Conservation (phyloP, 2,113 vertebrate species). For the Hemichromis elongatus region DNA sequence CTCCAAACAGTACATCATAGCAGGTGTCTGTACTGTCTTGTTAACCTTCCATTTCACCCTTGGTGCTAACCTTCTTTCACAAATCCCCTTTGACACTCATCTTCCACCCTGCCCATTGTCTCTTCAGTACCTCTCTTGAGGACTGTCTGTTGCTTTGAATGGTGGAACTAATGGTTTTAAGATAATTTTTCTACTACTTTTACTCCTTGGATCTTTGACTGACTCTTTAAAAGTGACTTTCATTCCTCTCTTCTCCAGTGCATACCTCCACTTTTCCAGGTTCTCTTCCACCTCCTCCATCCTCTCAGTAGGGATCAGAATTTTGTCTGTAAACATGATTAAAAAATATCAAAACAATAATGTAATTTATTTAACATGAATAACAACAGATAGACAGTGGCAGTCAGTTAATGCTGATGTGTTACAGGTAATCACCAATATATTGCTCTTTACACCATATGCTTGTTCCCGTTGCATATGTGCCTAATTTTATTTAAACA, state of each 20-base stretch:
- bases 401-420: neutral
- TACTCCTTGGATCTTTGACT: neutral
- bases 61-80: neutral
- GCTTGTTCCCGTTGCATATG: neutral
- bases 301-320: neutral
- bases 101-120: neutral
- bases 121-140: neutral
- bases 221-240: neutral
- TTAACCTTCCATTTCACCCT: neutral
- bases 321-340: neutral
- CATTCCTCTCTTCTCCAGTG: neutral
- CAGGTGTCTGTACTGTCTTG: neutral
- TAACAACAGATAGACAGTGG: neutral
- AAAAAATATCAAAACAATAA: neutral
- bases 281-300: neutral
- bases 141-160: accelerated
- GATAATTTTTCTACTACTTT: neutral
- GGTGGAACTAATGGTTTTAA: neutral
- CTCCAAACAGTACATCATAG: neutral
- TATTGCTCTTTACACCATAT: neutral
- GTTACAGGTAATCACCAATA: neutral
- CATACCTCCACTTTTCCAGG: neutral
- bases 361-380: neutral
- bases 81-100: neutral
- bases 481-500: neutral